phyloP scores from a whole-genome alignment of 2,113 vertebrate species.

The Coregonus clupeaformis region DNA sequence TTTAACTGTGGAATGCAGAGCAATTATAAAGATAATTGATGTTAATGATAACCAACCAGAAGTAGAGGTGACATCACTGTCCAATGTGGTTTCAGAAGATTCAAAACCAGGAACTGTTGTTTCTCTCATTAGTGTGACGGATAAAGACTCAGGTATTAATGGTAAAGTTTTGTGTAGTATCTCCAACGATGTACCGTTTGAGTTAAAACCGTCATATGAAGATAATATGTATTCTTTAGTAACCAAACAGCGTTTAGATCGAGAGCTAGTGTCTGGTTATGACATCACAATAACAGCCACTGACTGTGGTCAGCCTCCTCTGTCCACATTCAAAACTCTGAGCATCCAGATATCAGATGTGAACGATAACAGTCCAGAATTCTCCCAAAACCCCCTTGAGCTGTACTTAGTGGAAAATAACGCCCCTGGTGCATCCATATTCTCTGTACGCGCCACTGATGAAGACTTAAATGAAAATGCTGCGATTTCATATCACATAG shows the following conservation, averaged over 20 bases:
- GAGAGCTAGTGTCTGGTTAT: constrained; percentile 57
- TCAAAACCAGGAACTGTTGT: constrained; percentile 64
- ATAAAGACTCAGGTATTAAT: constrained; percentile 59
- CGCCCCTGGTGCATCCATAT: constrained; percentile 45
- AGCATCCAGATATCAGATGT: constrained; percentile 61
- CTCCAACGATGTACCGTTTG: constrained; percentile 51
- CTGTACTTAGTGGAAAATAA: constrained; percentile 70
- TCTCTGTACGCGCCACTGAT: constrained; percentile 59
- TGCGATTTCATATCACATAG: constrained; percentile 46
- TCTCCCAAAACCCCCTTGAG: constrained; percentile 49
- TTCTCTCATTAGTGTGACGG: constrained; percentile 65
- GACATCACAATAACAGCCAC: constrained; percentile 55
- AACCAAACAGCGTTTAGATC: constrained; percentile 50
- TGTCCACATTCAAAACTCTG: constrained; percentile 50
- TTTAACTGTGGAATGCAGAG: constrained; percentile 49
- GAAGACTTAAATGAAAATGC: constrained; percentile 64
- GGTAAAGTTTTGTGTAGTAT: constrained; percentile 60
- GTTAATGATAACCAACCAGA: constrained; percentile 69
- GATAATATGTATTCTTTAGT: constrained; percentile 68
- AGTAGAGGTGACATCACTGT: constrained; percentile 67
- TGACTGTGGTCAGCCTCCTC: constrained; percentile 59
- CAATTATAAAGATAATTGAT: constrained; percentile 61
- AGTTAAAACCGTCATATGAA: constrained; percentile 66
- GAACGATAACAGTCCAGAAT: constrained; percentile 68
- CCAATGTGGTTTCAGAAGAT: constrained; percentile 53